Percentiles rank a stretch among this genome's conserved stretches.
phyloP scores from a whole-genome alignment of 2,888 invertebrate genomes.

The Melolontha melolontha region DNA sequence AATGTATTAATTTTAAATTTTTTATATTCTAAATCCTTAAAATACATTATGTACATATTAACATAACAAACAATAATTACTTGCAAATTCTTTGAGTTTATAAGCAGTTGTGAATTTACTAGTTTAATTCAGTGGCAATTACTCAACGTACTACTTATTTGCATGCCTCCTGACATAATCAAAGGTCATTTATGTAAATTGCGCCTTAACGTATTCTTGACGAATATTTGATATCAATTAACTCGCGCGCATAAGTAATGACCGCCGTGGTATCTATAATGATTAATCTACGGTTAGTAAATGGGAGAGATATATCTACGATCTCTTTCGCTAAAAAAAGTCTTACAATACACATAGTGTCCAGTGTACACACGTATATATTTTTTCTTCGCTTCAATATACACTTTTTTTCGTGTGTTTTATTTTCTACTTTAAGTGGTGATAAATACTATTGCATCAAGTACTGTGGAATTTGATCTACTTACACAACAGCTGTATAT shows the following conservation, averaged over 20 bases:
- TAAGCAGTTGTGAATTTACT: not conserved
- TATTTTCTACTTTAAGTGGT: conserved; percentile 1
- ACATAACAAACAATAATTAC: too few species aligned
- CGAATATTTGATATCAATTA: conserved; percentile 34
- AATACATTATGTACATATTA: not conserved
- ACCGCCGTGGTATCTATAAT: conserved; percentile 21
- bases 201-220: conserved; percentile 28
- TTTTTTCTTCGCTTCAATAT: not conserved
- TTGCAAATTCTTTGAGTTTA: not conserved
- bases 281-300: conserved; percentile 30
- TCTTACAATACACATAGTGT: conserved; percentile 1
- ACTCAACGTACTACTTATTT: conserved; percentile 22
- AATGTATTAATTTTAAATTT: too few species aligned
- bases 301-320: conserved; percentile 26
- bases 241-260: conserved; percentile 30
- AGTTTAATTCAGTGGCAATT: conserved; percentile 24
- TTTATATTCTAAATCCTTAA: not conserved
- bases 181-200: conserved; percentile 33
- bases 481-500: conserved; percentile 24
- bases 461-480: conserved; percentile 25
- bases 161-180: conserved; percentile 26
- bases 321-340: not conserved
- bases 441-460: not conserved
- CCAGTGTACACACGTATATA: conserved; percentile 2
- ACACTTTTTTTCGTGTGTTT: not conserved